Evolutionary conservation across 2,113 vertebrate species (phyloP).

Genomic region (Lipophrys pholis): DNA sequence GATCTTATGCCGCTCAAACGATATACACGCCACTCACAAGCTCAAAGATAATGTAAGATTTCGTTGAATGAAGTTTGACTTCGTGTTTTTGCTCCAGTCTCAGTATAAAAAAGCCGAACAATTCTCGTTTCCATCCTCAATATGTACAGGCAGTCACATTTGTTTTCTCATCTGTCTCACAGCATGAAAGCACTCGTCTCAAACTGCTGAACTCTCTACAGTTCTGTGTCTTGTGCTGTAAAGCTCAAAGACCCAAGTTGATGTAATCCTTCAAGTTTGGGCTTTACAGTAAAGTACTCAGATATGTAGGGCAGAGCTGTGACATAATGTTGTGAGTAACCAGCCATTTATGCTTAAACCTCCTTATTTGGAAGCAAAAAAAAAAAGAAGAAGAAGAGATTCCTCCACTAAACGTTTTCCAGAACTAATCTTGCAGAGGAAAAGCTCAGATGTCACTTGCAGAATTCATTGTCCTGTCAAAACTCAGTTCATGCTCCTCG

Average conservation of each 20-base stretch:
- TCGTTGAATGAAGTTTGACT: too few relatives aligned
- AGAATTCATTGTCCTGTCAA: constrained; percentile 62
- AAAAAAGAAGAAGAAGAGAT: constrained; percentile 15
- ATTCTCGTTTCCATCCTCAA: neutral
- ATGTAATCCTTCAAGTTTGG: constrained; percentile 27
- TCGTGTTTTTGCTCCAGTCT: neutral
- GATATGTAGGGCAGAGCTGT: constrained; percentile 35
- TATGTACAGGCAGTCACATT: neutral
- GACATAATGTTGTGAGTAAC: constrained; percentile 48
- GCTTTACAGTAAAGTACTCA: constrained; percentile 20
- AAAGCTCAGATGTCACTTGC: constrained; percentile 57
- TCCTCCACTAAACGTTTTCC: constrained; percentile 28
- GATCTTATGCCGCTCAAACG: too few relatives aligned
- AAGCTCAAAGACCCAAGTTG: constrained; percentile 23
- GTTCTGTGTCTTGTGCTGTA: constrained; percentile 2
- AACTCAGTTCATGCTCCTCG: constrained; percentile 57
- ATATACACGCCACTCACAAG: too few relatives aligned
- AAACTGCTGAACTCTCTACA: neutral
- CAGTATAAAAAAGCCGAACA: neutral
- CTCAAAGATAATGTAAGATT: too few relatives aligned
- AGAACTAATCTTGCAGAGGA: constrained; percentile 21
- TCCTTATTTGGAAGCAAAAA: constrained; percentile 4
- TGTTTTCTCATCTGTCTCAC: neutral
- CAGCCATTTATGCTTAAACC: constrained; percentile 33
- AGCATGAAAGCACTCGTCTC: neutral